Conservation (phyloP, 2,797 vertebrate species). For the Peromyscus nudipes region DNA sequence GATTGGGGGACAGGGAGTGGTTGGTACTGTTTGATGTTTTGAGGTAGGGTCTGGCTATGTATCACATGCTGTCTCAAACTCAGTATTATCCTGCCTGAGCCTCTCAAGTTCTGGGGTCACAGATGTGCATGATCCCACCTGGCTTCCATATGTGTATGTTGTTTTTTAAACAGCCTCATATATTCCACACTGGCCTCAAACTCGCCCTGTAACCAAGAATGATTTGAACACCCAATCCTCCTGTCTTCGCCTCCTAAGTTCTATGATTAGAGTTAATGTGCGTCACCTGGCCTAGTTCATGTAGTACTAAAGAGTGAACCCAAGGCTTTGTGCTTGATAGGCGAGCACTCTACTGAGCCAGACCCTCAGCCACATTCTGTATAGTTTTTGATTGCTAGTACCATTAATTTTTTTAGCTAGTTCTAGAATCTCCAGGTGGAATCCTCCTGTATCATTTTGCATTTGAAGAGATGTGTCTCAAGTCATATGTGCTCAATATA, state of each 20-base stretch:
- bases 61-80: neutral
- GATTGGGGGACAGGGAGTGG: neutral
- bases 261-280: neutral
- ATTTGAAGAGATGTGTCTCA: conserved; percentile 17
- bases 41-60: neutral
- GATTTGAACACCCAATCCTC: neutral
- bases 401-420: neutral
- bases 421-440: neutral
- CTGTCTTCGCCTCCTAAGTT: neutral
- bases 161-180: neutral
- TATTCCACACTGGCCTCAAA: neutral
- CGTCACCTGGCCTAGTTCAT: neutral
- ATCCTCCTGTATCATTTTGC: neutral
- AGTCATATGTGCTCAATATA: neutral
- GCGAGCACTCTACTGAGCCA: neutral
- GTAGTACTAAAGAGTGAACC: no score
- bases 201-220: neutral
- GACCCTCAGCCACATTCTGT: neutral
- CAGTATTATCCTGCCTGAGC: neutral
- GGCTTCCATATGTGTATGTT: neutral
- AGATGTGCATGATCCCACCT: neutral
- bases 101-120: neutral
- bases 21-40: neutral
- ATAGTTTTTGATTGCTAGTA: neutral
- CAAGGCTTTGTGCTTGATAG: neutral